Evolutionary conservation across 2,797 vertebrate genomes (phyloP).

Genomic region (Falco novaeseelandiae): DNA sequence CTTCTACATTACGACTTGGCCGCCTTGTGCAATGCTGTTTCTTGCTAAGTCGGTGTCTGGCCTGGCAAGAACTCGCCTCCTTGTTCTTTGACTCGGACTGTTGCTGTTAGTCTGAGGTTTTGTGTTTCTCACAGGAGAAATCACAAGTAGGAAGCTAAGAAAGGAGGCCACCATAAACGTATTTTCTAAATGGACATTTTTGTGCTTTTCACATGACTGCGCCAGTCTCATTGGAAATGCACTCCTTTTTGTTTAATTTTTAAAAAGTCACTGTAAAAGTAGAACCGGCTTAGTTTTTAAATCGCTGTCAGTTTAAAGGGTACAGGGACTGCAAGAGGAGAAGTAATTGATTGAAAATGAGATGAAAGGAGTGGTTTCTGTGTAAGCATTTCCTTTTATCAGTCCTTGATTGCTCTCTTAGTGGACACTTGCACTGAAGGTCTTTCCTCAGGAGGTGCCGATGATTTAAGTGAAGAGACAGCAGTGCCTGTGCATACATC

Average conservation of each 20-base stretch:
- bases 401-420: neutral
- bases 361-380: neutral
- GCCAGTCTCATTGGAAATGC: neutral
- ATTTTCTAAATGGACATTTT: neutral
- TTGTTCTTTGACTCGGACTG: neutral
- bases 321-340: neutral
- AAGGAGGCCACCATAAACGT: neutral
- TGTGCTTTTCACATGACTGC: neutral
- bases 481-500: neutral
- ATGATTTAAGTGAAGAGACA: neutral
- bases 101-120: neutral
- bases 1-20: neutral
- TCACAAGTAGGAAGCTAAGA: neutral
- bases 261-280: neutral
- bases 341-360: neutral
- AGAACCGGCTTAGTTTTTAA: neutral
- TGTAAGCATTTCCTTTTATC: neutral
- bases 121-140: neutral
- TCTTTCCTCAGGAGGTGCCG: slow-evolving; percentile 4
- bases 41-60: neutral
- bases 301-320: neutral
- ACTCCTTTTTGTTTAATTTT: neutral
- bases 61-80: neutral
- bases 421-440: neutral
- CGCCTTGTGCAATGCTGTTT: neutral